Percentiles rank a stretch among this genome's conserved stretches.
phyloP scores from a whole-genome alignment of 2,797 vertebrate species.

The Valencia hispanica region DNA sequence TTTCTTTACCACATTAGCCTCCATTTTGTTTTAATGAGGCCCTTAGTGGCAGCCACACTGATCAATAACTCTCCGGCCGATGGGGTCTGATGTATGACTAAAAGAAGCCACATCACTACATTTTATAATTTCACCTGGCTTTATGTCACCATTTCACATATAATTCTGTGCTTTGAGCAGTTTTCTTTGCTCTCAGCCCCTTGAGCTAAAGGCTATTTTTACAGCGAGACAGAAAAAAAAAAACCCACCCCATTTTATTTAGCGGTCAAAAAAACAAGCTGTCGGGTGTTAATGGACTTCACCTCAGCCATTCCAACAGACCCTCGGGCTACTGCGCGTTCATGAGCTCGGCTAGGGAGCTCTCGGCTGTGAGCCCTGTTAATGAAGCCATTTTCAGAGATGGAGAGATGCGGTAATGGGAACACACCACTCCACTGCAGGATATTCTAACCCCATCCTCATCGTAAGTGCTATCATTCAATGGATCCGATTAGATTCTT shows the following conservation, averaged over 20 bases:
- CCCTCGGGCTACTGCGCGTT: constrained; percentile 65
- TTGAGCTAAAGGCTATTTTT: constrained; percentile 60
- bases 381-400: constrained; percentile 77
- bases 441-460: constrained; percentile 75
- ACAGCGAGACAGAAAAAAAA: constrained; percentile 22
- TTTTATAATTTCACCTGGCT: constrained; percentile 11
- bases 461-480: constrained; percentile 75
- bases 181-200: constrained; percentile 25
- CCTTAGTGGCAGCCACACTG: constrained; percentile 14
- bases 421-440: constrained; percentile 69
- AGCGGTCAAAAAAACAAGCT: constrained; percentile 76
- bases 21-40: constrained; percentile 25
- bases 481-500: constrained; percentile 55
- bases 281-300: constrained; percentile 77
- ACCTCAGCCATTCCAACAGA: constrained; percentile 65
- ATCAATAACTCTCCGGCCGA: constrained; percentile 18
- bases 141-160: constrained; percentile 15
- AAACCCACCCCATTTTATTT: constrained; percentile 69
- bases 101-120: neutral
- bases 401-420: constrained; percentile 72
- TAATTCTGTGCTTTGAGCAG: constrained; percentile 22
- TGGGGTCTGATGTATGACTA: constrained; percentile 31
- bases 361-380: constrained; percentile 60
- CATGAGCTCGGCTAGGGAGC: constrained; percentile 63
- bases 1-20: constrained; percentile 27